Evolutionary conservation across 2,888 invertebrate genomes (phyloP), one percentile per base, ranked within the genome.

Genomic region (Dryobotodes eremita): DNA sequence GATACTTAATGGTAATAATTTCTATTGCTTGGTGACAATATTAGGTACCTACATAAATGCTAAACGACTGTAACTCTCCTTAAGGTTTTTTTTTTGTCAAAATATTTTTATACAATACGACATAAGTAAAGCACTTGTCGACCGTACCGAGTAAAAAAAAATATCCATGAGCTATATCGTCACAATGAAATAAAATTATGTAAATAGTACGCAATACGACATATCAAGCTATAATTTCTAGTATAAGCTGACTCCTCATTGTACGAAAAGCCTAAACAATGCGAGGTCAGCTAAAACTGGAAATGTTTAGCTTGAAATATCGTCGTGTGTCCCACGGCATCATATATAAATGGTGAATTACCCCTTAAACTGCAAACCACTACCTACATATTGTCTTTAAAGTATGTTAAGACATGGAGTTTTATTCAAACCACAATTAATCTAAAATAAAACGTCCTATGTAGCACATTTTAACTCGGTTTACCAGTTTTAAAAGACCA

Each of bases 51-150:
- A n/a, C n/a, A n/a, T n/a, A n/a, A n/a, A n/a, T n/a, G n/a, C n/a
- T n/a, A 74, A 81, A 77, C 20, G 61, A 42, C 31, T n/a, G n/a
- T 42, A 69, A 64, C 26, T 15, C 0, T 74, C 53, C 55, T 59
- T 59, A 71, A 46, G n/a, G 1, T 36, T 59, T 72, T 61, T 72
- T 71, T 42, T 26, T 15, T 11, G 5, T 15, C 1, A 66, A 61
- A n/a, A 66, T 15, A 0, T 42, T 53, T 61, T 74, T 57, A 20
- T n/a, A 64, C 53, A 26, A 17, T 23, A 66, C 55, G 31, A 66
- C 17, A 10, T 42, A 26, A 1, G 8, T 26, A 2, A 15, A 1
- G 17, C 4, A 7, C 15, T 1, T 36, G 8, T 23, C 20, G 6
- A 26, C 5, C 20, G 20, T 23, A 26, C 26, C 17, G 8, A 68